Conservation (phyloP, 2,888 invertebrate species). For the Molanna angustata region DNA sequence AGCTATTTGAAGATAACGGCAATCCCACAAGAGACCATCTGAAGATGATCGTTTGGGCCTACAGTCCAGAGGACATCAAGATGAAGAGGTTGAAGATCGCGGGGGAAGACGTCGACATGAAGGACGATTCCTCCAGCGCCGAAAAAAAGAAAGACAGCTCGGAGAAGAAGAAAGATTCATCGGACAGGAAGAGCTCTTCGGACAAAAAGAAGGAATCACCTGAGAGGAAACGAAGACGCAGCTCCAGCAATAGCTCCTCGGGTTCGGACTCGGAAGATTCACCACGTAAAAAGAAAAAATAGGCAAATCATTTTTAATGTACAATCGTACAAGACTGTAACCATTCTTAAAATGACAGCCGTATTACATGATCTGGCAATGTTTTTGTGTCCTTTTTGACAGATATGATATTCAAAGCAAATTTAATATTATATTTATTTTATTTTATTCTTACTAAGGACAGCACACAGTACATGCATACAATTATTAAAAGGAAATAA, state of each 20-base stretch:
- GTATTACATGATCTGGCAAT: too few species aligned
- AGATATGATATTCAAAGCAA: too few species aligned
- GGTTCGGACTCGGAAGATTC: conserved; percentile 17
- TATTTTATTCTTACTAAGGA: too few species aligned
- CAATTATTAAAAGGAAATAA: too few species aligned
- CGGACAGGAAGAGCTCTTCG: conserved; percentile 11
- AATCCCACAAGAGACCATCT: conserved; percentile 68
- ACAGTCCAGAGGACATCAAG: conserved; percentile 67
- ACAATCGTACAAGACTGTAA: too few species aligned
- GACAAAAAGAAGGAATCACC: conserved; percentile 7
- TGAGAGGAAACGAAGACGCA: conserved; percentile 36
- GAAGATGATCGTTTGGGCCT: conserved; percentile 71
- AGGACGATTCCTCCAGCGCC: conserved; percentile 38
- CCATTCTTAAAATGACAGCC: too few species aligned
- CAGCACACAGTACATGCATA: too few species aligned
- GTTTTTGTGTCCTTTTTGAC: too few species aligned
- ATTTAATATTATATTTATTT: too few species aligned
- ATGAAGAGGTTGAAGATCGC: conserved; percentile 57
- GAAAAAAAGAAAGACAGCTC: conserved; percentile 36
- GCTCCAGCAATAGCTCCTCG: conserved; percentile 9
- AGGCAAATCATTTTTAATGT: too few species aligned
- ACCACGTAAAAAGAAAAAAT: conserved; percentile 16
- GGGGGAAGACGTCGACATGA: conserved; percentile 27
- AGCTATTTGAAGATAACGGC: conserved; percentile 63
- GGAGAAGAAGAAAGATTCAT: conserved; percentile 4